Percentiles rank a stretch among this genome's conserved stretches.
These are phyloP conservation scores for Sarcophaga carnaria DNA, from an alignment of 2,888 invertebrate species.

Conservation along the genomic window DNA sequence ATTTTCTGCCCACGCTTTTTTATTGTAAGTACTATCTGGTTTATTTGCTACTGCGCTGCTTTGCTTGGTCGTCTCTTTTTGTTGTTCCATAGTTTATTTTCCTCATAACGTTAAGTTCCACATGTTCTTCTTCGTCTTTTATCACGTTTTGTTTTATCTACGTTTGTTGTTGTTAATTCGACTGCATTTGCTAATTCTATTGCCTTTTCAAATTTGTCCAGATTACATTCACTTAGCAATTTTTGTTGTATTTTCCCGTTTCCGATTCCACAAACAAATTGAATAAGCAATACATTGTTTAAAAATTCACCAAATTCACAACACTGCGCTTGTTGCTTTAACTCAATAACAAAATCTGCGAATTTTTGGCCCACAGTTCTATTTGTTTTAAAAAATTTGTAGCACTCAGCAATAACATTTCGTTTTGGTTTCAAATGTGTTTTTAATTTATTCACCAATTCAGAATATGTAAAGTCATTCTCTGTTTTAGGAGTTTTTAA, in stretches of 20 bases:
- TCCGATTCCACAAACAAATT: background rate
- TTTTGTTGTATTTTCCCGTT: conserved; percentile 3
- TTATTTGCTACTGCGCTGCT: conserved; percentile 37
- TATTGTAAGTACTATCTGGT: conserved; percentile 9
- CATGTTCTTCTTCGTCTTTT: conserved; percentile 22
- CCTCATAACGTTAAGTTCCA: conserved; percentile 17
- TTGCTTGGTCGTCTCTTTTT: conserved; percentile 28
- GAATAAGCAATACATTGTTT: background rate
- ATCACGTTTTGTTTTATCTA: too few relatives aligned
- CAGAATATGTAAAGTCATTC: conserved; percentile 24
- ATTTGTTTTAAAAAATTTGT: conserved; percentile 32
- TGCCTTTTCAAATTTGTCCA: background rate
- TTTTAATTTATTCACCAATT: conserved; percentile 23
- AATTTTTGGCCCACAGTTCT: conserved; percentile 10
- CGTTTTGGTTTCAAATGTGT: conserved; percentile 49
- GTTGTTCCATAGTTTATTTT: conserved; percentile 34
- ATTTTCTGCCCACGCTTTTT: background rate
- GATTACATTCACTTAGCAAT: background rate
- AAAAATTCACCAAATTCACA: conserved; percentile 33
- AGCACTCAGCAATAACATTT: conserved; percentile 40
- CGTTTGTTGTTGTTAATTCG: conserved; percentile 10
- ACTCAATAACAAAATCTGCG: conserved; percentile 32
- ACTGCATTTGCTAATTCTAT: conserved; percentile 6
- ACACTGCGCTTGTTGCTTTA: conserved; percentile 30
- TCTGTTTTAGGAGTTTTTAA: conserved; percentile 44